Evolutionary conservation across 2,888 invertebrate species (phyloP), one percentile per base, ranked within the genome.

Genomic region (Junonia oenone): DNA sequence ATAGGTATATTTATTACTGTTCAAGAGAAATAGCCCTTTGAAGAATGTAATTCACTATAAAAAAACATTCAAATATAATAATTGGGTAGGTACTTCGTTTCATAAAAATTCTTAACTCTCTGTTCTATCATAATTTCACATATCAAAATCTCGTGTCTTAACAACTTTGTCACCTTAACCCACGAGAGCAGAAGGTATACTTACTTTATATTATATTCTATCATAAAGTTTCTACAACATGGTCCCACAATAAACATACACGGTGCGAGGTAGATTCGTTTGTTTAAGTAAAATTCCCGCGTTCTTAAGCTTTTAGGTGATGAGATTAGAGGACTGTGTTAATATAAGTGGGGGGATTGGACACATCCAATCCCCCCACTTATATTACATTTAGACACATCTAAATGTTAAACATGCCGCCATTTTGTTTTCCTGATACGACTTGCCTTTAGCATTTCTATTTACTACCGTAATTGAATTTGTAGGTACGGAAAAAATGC

Each of bases 231-330:
- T 17, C 19, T 19, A 43, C 40, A 13, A 43, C 40, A 43, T 4
- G n/a, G 22, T 43, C 22, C 13, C 19, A 22, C 40, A 19, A 22
- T 43, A 43, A n/a, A 1, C n/a, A 38, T 2, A 19, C 8, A 51
- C 29, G 13, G n/a, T 29, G 22, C 29, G 31, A 17, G 35, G 48
- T 38, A 47, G 22, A 46, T 47, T 31, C 31, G 8, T 47, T 53
- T 53, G 47, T 40, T 38, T 47, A 53, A 47, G 31, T 47, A 19
- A 17, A 22, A 47, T 53, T 53, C 47, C 47, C 38, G 31, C 47
- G 38, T 53, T 22, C 38, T 19, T 29, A 38, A 29, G 53, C 53
- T n/a, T n/a, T n/a, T n/a, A n/a, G n/a, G n/a, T n/a, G n/a, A n/a
- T n/a, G n/a, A n/a, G n/a, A n/a, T n/a, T n/a, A n/a, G n/a, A n/a